Percentiles rank a stretch among this genome's conserved stretches.
Evolutionary conservation across 2,888 invertebrate genomes (phyloP).

Genomic region (Leptinotarsa rubiginosa): DNA sequence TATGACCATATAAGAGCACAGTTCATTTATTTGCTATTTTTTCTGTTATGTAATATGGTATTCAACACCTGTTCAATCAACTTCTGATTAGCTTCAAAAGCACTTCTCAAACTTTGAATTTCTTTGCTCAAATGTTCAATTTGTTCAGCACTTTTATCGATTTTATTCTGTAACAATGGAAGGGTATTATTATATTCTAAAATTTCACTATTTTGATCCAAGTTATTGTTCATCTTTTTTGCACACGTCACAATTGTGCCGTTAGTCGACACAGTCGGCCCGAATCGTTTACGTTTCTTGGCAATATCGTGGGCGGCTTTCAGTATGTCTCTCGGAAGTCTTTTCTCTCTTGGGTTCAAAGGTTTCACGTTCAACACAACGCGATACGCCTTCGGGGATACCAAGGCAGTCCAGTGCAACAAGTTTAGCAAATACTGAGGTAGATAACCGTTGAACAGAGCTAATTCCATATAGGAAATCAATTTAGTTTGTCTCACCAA

Average conservation of each 20-base stretch:
- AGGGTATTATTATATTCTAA: constrained; percentile 66
- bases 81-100: constrained; percentile 51
- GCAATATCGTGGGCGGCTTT: constrained; percentile 86
- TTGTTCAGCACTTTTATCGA: constrained; percentile 77
- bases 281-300: constrained; percentile 78
- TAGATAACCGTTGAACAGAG: constrained; percentile 82
- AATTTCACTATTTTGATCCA: constrained; percentile 61
- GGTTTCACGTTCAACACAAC: constrained; percentile 87
- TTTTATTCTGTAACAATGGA: constrained; percentile 72
- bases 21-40: constrained; percentile 41
- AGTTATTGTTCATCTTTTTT: constrained; percentile 74
- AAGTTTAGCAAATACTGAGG: constrained; percentile 81
- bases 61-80: constrained; percentile 61
- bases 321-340: constrained; percentile 82
- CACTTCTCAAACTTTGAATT: constrained; percentile 71
- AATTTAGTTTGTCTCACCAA: constrained; percentile 86
- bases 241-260: constrained; percentile 75
- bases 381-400: constrained; percentile 84
- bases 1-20: constrained; percentile 30
- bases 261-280: constrained; percentile 76
- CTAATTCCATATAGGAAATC: constrained; percentile 87
- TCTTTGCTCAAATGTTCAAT: constrained; percentile 76
- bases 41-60: constrained; percentile 53
- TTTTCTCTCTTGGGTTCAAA: constrained; percentile 84
- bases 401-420: constrained; percentile 81